These are phyloP conservation scores for Pangasius djambal DNA, from an alignment of 2,797 vertebrate species.

Conservation along the genomic window DNA sequence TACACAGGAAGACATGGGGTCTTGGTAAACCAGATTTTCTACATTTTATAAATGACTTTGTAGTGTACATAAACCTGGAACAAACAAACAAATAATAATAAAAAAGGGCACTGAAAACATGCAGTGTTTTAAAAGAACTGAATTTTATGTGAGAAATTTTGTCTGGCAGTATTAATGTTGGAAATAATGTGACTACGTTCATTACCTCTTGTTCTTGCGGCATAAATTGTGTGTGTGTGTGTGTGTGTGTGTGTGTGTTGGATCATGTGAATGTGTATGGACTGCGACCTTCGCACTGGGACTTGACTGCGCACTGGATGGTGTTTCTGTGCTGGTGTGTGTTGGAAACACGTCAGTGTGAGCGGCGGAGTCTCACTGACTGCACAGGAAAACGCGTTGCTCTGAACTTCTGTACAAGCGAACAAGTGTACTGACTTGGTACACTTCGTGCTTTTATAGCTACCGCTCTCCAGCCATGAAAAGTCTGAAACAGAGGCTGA, in stretches of 20 bases:
- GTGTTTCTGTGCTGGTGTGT: not conserved
- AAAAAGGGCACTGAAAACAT: too few relatives aligned
- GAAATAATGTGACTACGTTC: too few relatives aligned
- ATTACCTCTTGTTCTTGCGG: too few relatives aligned
- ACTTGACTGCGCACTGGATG: conserved; percentile 2
- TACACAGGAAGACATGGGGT: too few relatives aligned
- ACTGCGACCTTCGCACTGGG: conserved; percentile 34
- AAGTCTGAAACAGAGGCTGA: conserved; percentile 58
- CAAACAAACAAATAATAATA: too few relatives aligned
- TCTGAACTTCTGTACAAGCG: not conserved
- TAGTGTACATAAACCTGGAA: too few relatives aligned
- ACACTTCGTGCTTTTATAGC: not conserved
- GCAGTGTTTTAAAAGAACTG: too few relatives aligned
- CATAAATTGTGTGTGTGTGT: not conserved
- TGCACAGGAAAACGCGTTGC: not conserved
- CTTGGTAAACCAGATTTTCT: too few relatives aligned
- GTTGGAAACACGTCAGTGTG: conserved; percentile 32
- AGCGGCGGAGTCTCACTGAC: not conserved
- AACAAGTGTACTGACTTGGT: not conserved
- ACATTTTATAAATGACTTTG: too few relatives aligned
- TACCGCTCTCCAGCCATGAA: conserved; percentile 49
- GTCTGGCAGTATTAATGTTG: too few relatives aligned
- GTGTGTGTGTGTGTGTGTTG: not conserved
- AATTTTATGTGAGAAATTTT: too few relatives aligned
- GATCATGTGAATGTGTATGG: not conserved